phyloP scores from a whole-genome alignment of 2,113 vertebrate species.

The Thermophis baileyi region DNA sequence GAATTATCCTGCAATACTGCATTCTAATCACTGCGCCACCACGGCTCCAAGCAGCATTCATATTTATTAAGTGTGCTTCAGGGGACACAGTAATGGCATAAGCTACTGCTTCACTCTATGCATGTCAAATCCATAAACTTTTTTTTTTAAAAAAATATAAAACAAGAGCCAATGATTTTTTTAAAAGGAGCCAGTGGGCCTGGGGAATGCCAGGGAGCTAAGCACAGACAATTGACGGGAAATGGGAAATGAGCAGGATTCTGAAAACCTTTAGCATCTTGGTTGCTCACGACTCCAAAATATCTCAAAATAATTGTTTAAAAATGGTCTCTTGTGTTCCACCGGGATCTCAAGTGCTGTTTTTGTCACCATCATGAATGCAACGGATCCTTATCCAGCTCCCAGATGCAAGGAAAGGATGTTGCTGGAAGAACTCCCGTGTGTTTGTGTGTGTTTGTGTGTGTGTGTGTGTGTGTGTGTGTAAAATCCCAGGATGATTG shows the following conservation, averaged over 20 bases:
- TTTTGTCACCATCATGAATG: neutral
- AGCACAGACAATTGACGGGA: neutral
- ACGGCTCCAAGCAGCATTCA: no score
- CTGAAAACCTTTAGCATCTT: neutral
- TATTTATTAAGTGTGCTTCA: neutral
- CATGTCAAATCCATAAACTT: neutral
- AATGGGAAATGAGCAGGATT: neutral
- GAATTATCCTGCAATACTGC: no score
- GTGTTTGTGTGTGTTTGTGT: no score
- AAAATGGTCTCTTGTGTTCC: neutral
- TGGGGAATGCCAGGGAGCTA: neutral
- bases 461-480: no score
- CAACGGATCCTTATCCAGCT: neutral
- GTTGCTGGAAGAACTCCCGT: neutral
- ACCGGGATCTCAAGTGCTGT: neutral
- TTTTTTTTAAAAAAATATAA: neutral
- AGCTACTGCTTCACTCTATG: neutral
- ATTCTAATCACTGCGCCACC: no score
- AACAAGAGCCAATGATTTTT: neutral
- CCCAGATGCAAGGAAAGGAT: neutral
- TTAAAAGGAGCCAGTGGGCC: neutral
- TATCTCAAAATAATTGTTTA: neutral
- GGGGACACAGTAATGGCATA: neutral
- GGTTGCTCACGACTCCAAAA: no score
- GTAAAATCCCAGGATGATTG: neutral